Percentiles rank a stretch among this genome's conserved stretches.
phyloP scores from a whole-genome alignment of 2,888 invertebrate genomes.

The Napeogenes inachia region DNA sequence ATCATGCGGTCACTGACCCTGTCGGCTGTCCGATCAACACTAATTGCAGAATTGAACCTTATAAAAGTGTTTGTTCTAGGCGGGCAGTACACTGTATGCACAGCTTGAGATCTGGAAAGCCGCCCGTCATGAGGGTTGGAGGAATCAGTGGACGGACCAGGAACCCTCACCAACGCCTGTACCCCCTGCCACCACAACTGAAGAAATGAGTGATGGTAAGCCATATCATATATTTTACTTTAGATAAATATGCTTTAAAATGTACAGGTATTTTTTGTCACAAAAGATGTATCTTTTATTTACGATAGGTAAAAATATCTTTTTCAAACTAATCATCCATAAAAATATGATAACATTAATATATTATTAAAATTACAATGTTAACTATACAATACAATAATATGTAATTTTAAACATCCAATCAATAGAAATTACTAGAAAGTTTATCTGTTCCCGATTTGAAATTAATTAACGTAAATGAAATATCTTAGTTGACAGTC shows the following conservation, averaged over 20 bases:
- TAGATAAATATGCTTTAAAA: not conserved
- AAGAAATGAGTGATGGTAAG: slow-evolving; percentile 85
- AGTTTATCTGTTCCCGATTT: not conserved
- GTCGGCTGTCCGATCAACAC: too few species aligned
- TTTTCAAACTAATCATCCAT: too few species aligned
- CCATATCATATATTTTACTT: slow-evolving; percentile 18
- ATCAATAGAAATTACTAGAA: slow-evolving; percentile 1
- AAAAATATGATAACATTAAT: too few species aligned
- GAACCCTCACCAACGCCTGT: slow-evolving; percentile 60
- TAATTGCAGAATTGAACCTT: not conserved
- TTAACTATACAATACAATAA: slow-evolving; percentile 11
- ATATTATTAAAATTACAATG: not conserved
- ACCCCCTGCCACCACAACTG: slow-evolving; percentile 70
- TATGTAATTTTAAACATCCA: not conserved
- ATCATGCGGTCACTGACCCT: too few species aligned
- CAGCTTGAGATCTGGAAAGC: slow-evolving; percentile 95
- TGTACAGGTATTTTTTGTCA: not conserved
- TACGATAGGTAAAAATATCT: too few species aligned
- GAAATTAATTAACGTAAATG: slow-evolving; percentile 20
- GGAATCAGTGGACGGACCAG: slow-evolving; percentile 71
- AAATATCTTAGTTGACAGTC: not conserved
- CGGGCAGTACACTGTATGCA: slow-evolving; percentile 90
- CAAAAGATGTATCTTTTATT: too few species aligned
- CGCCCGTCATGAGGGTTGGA: slow-evolving; percentile 79
- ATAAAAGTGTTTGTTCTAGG: slow-evolving; percentile 72